These are phyloP conservation scores for Lipophrys pholis DNA, from an alignment of 2,113 vertebrate species.

Conservation along the genomic window DNA sequence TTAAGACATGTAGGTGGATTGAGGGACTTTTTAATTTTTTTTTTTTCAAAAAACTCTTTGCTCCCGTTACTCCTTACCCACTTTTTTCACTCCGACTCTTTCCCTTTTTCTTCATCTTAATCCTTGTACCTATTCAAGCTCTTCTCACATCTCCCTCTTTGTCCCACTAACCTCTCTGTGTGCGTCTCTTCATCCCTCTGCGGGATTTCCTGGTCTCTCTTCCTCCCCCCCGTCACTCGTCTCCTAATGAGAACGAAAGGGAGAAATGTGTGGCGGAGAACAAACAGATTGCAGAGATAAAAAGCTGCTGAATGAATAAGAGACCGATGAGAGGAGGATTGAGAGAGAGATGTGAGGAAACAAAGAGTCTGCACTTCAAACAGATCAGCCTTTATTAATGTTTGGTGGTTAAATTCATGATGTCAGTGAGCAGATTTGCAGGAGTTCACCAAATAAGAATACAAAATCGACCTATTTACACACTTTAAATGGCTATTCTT, in stretches of 20 bases:
- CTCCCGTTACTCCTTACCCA: constrained; percentile 12
- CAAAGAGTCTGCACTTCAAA: constrained; percentile 41
- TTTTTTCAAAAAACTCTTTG: not conserved
- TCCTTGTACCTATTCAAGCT: not conserved
- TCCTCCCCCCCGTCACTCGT: constrained; percentile 8
- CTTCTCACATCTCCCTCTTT: not conserved
- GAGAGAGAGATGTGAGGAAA: constrained; percentile 21
- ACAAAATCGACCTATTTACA: too few species aligned
- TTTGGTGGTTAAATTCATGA: constrained; percentile 3
- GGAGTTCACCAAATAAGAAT: not conserved
- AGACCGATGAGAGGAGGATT: constrained; percentile 22
- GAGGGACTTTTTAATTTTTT: constrained; percentile 18
- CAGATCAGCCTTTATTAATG: constrained; percentile 14
- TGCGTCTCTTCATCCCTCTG: not conserved
- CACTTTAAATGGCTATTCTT: too few species aligned
- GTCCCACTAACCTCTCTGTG: constrained; percentile 27
- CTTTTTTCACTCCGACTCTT: not conserved
- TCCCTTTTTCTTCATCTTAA: not conserved
- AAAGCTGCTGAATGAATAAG: constrained; percentile 43
- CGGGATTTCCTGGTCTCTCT: constrained; percentile 20
- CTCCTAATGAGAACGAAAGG: constrained; percentile 42
- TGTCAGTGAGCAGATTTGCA: constrained; percentile 8
- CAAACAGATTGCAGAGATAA: constrained; percentile 57
- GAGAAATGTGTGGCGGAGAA: constrained; percentile 40
- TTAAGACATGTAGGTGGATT: constrained; percentile 51